These are phyloP conservation scores for Noctilio leporinus DNA, from an alignment of 2,113 vertebrate species.

Conservation along the genomic window DNA sequence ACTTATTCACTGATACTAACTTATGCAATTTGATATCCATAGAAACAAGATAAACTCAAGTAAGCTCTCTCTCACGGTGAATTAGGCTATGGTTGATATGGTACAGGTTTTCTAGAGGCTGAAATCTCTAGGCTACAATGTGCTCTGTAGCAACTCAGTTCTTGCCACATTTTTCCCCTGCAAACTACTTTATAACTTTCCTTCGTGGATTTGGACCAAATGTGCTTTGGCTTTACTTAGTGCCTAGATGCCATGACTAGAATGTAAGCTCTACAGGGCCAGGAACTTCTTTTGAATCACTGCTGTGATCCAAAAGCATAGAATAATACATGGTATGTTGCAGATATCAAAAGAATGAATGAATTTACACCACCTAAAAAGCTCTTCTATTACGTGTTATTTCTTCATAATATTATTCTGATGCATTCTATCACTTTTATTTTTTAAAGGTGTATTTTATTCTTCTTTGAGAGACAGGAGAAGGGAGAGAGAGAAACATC, in stretches of 20 bases:
- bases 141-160: neutral
- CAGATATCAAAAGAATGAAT: neutral
- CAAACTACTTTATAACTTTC: neutral
- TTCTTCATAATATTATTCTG: neutral
- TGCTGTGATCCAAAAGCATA: neutral
- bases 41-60: neutral
- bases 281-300: neutral
- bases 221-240: neutral
- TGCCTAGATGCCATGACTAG: neutral
- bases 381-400: neutral
- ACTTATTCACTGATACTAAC: neutral
- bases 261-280: neutral
- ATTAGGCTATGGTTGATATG: neutral
- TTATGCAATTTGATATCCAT: neutral
- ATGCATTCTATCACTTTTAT: neutral
- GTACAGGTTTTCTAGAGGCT: neutral
- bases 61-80: neutral
- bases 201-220: neutral
- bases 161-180: neutral
- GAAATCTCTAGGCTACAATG: neutral
- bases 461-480: too few relatives aligned
- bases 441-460: too few relatives aligned
- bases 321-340: neutral
- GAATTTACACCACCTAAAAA: neutral
- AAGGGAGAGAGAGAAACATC: too few relatives aligned